These are phyloP conservation scores for Agrotis segetum DNA, from an alignment of 2,888 invertebrate genomes.

Conservation along the genomic window DNA sequence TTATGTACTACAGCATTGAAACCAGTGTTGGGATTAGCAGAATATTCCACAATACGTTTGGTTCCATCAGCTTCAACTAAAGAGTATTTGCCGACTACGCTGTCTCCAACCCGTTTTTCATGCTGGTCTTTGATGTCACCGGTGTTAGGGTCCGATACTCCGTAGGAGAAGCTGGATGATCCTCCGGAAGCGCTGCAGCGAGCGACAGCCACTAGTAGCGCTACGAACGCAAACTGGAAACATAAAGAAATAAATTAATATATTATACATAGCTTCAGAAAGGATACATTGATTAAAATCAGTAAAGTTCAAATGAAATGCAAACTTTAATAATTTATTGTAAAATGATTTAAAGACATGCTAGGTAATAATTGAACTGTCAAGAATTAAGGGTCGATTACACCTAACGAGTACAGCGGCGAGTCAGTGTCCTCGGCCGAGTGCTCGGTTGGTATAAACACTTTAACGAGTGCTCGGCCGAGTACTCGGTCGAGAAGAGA, in stretches of 20 bases:
- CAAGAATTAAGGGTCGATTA: too few relatives aligned
- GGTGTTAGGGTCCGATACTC: constrained; percentile 81
- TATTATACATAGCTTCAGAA: neutral
- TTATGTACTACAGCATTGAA: constrained; percentile 81
- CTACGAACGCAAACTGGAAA: constrained; percentile 78
- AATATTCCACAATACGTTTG: constrained; percentile 90
- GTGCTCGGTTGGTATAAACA: too few relatives aligned
- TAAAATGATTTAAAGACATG: neutral
- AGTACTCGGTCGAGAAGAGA: too few relatives aligned
- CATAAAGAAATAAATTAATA: neutral
- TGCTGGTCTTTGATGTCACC: constrained; percentile 86
- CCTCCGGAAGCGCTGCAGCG: constrained; percentile 73
- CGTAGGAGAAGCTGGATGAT: constrained; percentile 80
- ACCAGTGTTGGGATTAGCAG: constrained; percentile 78
- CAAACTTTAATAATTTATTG: neutral
- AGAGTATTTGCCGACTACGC: constrained; percentile 88
- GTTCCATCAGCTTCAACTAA: constrained; percentile 91
- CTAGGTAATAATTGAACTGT: constrained; percentile 12
- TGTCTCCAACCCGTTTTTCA: constrained; percentile 91
- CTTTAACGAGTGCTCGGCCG: too few relatives aligned
- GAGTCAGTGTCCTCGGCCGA: too few relatives aligned
- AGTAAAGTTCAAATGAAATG: neutral
- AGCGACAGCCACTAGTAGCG: constrained; percentile 74
- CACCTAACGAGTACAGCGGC: too few relatives aligned
- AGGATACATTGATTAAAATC: too few relatives aligned